A percentile compares a stretch with the other conserved stretches of the same genome.
Conservation (phyloP, 2,797 vertebrate species). For the Enteromius viviparus region DNA sequence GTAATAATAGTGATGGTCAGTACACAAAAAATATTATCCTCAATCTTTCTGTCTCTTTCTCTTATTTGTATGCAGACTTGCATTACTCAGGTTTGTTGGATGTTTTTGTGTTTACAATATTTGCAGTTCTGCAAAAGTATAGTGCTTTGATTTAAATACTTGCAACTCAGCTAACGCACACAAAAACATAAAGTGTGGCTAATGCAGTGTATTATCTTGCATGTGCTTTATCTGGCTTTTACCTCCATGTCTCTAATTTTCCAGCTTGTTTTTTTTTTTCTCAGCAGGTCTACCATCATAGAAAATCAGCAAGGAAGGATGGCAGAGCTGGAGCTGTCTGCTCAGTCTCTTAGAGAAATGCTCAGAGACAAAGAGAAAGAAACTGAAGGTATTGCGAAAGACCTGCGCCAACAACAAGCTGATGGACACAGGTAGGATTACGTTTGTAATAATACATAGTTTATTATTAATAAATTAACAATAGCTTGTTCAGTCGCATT, state of each 20-base stretch:
- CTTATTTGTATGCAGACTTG: constrained; percentile 38
- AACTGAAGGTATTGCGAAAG: constrained; percentile 69
- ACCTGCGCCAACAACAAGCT: constrained; percentile 72
- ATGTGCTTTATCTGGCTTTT: not conserved
- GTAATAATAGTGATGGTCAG: not conserved
- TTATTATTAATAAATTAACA: not conserved
- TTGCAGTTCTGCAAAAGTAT: not conserved
- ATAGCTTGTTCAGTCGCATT: not conserved
- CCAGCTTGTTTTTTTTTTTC: not conserved
- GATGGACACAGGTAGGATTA: constrained; percentile 74
- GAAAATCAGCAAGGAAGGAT: constrained; percentile 70
- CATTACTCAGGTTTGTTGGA: constrained; percentile 51
- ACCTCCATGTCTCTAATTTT: not conserved
- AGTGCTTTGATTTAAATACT: not conserved
- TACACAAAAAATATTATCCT: not conserved
- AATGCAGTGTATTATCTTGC: not conserved
- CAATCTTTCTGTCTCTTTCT: constrained; percentile 14
- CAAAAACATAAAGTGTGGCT: not conserved
- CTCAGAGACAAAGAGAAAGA: constrained; percentile 73
- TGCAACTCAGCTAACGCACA: not conserved
- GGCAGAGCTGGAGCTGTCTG: constrained; percentile 70
- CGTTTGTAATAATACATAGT: not conserved
- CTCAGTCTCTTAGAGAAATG: constrained; percentile 69
- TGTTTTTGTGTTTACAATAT: constrained; percentile 2
- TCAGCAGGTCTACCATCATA: constrained; percentile 67